Conservation (phyloP, 2,888 invertebrate genomes). For the Aplocera efformata region DNA sequence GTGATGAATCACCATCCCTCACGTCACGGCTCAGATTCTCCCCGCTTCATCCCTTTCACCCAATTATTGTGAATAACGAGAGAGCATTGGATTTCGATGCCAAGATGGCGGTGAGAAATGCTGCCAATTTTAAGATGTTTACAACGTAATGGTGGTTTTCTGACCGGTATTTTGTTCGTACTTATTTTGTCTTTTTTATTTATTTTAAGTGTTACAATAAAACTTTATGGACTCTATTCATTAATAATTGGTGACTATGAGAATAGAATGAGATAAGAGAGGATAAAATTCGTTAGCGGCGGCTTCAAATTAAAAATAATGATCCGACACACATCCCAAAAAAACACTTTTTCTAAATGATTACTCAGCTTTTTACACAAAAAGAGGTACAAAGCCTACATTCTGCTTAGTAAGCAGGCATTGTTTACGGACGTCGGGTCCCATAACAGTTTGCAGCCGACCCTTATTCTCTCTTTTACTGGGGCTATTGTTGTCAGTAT, state of each 20-base stretch:
- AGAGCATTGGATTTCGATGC: conserved; percentile 49
- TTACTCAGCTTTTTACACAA: too few relatives aligned
- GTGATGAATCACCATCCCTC: conserved; percentile 18
- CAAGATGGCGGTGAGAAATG: conserved; percentile 40
- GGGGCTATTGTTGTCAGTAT: conserved; percentile 4
- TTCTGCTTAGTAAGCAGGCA: conserved; percentile 5
- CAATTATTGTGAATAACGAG: conserved; percentile 72
- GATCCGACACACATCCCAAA: too few relatives aligned
- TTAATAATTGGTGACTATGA: too few relatives aligned
- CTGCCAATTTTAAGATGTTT: conserved; percentile 28
- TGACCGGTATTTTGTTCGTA: too few relatives aligned
- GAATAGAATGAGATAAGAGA: too few relatives aligned
- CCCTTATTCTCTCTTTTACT: conserved; percentile 6
- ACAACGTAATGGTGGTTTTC: too few relatives aligned
- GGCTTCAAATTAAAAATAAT: too few relatives aligned
- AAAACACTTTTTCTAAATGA: too few relatives aligned
- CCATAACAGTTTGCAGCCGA: conserved; percentile 7
- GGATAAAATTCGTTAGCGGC: too few relatives aligned
- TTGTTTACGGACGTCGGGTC: conserved; percentile 7
- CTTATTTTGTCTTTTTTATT: too few relatives aligned
- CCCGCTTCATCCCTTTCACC: conserved; percentile 45
- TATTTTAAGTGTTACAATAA: too few relatives aligned
- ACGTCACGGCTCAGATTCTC: conserved; percentile 38
- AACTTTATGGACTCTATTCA: too few relatives aligned
- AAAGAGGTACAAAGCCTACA: neutral